Conservation (phyloP, 2,113 vertebrate genomes). For the Romanogobio albipinnatus region DNA sequence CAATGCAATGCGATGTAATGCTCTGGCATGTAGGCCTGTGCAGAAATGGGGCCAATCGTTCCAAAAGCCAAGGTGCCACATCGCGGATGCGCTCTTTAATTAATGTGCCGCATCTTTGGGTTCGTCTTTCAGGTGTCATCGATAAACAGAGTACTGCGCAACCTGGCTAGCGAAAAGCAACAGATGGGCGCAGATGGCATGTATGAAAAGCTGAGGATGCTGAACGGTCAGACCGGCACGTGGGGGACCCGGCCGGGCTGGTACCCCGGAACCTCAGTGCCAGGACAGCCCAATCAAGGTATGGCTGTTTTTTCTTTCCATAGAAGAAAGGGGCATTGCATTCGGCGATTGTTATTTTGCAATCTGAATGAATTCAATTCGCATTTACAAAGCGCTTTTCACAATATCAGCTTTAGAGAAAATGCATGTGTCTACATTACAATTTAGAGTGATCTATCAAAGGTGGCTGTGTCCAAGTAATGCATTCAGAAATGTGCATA, state of each 20-base stretch:
- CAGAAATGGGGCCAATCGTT: conserved; percentile 40
- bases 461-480: no score
- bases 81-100: conserved; percentile 47
- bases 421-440: no score
- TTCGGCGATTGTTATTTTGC: not conserved
- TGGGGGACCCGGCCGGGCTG: conserved; percentile 95
- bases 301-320: conserved; percentile 60
- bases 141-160: conserved; percentile 98
- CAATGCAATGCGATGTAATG: conserved; percentile 30
- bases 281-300: conserved; percentile 88
- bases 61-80: conserved; percentile 31
- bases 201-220: conserved; percentile 99
- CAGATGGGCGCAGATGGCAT: conserved; percentile 97
- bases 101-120: conserved; percentile 60
- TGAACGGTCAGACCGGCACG: conserved; percentile 90
- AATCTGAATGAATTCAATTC: not conserved
- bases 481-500: no score
- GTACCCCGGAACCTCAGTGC: conserved; percentile 91
- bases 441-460: no score
- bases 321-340: not conserved
- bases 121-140: conserved; percentile 93
- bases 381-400: no score
- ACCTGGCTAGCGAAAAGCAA: conserved; percentile 99
- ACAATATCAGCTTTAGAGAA: no score
- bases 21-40: conserved; percentile 30